Conservation (phyloP, 2,888 invertebrate species). For the Dichetophora obliterata region DNA sequence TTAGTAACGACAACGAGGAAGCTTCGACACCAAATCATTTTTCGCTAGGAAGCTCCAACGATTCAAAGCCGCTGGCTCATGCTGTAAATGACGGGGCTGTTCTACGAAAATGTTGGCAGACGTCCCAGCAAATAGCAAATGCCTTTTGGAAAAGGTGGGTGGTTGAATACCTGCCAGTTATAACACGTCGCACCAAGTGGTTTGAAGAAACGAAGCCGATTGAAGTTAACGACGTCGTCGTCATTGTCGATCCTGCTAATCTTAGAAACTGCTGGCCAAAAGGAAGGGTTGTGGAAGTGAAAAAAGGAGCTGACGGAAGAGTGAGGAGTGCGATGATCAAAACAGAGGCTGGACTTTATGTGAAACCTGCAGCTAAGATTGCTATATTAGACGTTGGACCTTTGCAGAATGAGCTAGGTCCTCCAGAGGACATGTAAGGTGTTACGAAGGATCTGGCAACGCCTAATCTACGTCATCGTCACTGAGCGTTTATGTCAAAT, state of each 20-base stretch:
- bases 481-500: too few species aligned
- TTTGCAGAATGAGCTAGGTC: constrained; percentile 32
- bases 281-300: constrained; percentile 36
- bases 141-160: constrained; percentile 44
- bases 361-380: constrained; percentile 36
- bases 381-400: constrained; percentile 40
- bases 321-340: constrained; percentile 39
- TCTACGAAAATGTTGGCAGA: constrained; percentile 34
- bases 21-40: constrained; percentile 45
- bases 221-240: constrained; percentile 40
- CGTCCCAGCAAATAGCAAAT: constrained; percentile 41
- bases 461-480: too few species aligned
- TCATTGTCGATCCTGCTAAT: constrained; percentile 43
- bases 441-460: background rate
- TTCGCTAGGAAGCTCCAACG: constrained; percentile 34
- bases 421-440: constrained; percentile 38
- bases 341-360: constrained; percentile 35
- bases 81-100: constrained; percentile 10
- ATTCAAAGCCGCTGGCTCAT: background rate
- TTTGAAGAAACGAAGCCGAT: constrained; percentile 35
- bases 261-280: constrained; percentile 45
- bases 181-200: constrained; percentile 45
- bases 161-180: constrained; percentile 41
- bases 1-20: constrained; percentile 35
- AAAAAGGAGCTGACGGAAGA: constrained; percentile 36